phyloP scores from a whole-genome alignment of 2,888 invertebrate genomes.

The Hoplodrina blanda region DNA sequence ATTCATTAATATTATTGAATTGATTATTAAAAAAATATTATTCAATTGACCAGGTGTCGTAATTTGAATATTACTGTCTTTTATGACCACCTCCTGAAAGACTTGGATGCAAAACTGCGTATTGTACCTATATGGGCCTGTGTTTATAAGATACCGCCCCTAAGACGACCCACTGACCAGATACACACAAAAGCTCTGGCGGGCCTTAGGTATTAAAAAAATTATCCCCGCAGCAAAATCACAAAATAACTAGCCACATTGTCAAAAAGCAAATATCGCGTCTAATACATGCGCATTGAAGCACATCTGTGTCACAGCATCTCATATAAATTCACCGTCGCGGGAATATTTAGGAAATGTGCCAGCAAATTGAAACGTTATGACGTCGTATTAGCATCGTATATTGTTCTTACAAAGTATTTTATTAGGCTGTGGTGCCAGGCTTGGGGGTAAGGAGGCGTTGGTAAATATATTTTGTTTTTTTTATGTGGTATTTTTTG shows the following conservation, averaged over 20 bases:
- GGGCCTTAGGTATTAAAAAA: neutral
- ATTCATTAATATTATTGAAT: too few relatives aligned
- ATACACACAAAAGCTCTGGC: too few relatives aligned
- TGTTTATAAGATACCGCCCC: too few relatives aligned
- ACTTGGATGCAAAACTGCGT: too few relatives aligned
- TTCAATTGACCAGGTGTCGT: too few relatives aligned
- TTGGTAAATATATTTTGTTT: neutral
- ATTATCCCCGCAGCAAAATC: constrained; percentile 5
- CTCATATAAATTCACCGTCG: constrained; percentile 65
- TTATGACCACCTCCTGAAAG: too few relatives aligned
- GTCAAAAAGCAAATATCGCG: constrained; percentile 42
- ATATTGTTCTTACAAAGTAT: constrained; percentile 64
- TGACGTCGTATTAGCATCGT: constrained; percentile 60
- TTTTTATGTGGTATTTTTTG: too few relatives aligned
- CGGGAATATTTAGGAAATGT: constrained; percentile 65
- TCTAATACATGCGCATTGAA: constrained; percentile 40
- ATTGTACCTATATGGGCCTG: too few relatives aligned
- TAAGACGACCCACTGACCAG: too few relatives aligned
- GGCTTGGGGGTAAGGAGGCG: constrained; percentile 6
- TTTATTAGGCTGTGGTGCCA: constrained; percentile 55
- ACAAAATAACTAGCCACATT: constrained; percentile 40
- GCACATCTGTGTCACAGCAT: constrained; percentile 50
- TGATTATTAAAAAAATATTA: too few relatives aligned
- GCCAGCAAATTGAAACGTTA: constrained; percentile 65
- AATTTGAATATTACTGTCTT: too few relatives aligned